A percentile compares a stretch with the other conserved stretches of the same genome.
These are phyloP conservation scores for Yoshiicerus persimilis DNA, from an alignment of 1,140 invertebrate species.

Conservation along the genomic window DNA sequence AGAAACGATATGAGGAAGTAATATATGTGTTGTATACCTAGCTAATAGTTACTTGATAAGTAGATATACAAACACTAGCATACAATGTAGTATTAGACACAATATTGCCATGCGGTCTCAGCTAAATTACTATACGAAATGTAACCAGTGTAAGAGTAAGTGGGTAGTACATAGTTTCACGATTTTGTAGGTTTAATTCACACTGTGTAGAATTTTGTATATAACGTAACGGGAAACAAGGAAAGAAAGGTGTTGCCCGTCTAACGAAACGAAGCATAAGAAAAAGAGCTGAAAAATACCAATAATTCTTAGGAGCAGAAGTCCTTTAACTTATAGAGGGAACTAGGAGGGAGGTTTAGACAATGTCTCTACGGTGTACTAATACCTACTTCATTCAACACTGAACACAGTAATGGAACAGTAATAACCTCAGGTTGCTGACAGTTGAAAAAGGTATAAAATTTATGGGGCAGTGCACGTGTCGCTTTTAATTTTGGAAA, in stretches of 20 bases:
- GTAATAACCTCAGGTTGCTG: conserved; percentile 37
- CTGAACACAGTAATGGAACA: background rate
- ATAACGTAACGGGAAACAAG: background rate
- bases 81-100: background rate
- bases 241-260: conserved; percentile 13
- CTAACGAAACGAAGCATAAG: background rate
- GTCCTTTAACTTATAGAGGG: background rate
- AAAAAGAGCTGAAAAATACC: background rate
- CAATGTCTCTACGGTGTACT: background rate
- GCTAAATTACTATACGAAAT: background rate
- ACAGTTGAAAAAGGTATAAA: conserved; percentile 43
- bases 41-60: background rate
- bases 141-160: background rate
- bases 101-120: background rate
- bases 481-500: conserved; percentile 47
- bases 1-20: background rate
- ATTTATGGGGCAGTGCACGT: conserved; percentile 44
- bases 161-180: background rate
- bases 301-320: background rate
- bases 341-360: background rate
- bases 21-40: background rate
- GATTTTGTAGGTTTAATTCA: background rate
- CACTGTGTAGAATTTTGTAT: background rate
- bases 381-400: background rate
- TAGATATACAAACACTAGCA: background rate